Evolutionary conservation across 2,888 invertebrate species (phyloP).

Genomic region (Troglohyphantes excavatus): DNA sequence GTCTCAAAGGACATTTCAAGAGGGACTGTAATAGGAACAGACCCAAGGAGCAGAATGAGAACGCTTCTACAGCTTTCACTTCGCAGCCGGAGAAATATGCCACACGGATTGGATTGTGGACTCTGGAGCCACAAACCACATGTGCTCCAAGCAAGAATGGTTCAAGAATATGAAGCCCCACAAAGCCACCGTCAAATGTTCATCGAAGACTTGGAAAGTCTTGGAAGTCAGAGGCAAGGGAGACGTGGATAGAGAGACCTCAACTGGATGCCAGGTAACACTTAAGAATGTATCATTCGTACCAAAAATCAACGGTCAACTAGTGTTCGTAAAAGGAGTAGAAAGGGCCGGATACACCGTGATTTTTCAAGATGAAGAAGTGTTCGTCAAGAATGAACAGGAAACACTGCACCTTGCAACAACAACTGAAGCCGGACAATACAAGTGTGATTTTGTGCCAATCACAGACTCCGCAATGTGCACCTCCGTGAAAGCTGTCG

Average conservation of each 20-base stretch:
- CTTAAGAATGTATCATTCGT: not conserved
- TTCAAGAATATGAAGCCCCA: not conserved
- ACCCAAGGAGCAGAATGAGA: not conserved
- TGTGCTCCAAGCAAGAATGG: not conserved
- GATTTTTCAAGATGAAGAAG: not conserved
- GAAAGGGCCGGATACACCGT: not conserved
- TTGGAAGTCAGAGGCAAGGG: not conserved
- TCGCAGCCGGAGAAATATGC: not conserved
- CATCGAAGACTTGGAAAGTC: not conserved
- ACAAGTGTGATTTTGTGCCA: not conserved
- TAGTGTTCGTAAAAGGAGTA: not conserved
- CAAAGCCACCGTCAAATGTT: not conserved
- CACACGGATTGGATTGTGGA: not conserved
- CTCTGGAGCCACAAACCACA: constrained; percentile 8
- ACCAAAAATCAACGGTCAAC: not conserved
- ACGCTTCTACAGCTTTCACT: not conserved
- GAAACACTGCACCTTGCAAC: not conserved
- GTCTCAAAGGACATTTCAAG: not conserved
- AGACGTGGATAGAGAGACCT: not conserved
- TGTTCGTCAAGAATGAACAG: not conserved
- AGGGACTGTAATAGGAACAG: not conserved
- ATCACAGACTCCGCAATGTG: not conserved
- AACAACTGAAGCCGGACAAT: not conserved
- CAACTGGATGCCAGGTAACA: not conserved
- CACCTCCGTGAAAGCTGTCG: not conserved